Conservation (phyloP, 2,888 invertebrate species). For the Ennomos fuscantarius region DNA sequence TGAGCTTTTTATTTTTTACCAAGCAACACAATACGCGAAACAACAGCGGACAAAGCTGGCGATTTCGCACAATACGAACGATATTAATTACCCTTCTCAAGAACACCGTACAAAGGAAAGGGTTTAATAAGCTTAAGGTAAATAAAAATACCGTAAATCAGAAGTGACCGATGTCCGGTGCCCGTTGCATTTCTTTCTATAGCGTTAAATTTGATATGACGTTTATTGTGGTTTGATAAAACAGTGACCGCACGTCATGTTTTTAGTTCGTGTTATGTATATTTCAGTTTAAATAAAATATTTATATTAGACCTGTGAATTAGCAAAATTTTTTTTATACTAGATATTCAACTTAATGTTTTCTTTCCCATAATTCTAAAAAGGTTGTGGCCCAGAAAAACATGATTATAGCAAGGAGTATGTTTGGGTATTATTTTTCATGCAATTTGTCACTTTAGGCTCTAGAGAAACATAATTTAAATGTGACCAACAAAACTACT, state of each 20-base stretch:
- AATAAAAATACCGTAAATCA: constrained; percentile 73
- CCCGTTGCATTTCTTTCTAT: constrained; percentile 48
- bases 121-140: constrained; percentile 82
- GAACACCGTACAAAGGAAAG: constrained; percentile 68
- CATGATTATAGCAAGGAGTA: too few species aligned
- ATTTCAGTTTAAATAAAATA: too few species aligned
- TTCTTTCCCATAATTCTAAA: too few species aligned
- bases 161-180: constrained; percentile 72
- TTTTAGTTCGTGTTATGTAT: too few species aligned
- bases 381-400: too few species aligned
- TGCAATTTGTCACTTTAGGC: too few species aligned
- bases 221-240: constrained; percentile 53
- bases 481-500: too few species aligned
- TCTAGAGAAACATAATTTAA: too few species aligned
- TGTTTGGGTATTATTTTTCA: too few species aligned
- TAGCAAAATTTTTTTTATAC: too few species aligned
- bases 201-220: constrained; percentile 70
- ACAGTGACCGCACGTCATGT: constrained; percentile 1
- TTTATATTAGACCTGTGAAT: too few species aligned
- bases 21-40: constrained; percentile 61
- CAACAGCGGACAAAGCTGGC: constrained; percentile 68
- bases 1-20: constrained; percentile 31
- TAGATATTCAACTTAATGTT: too few species aligned
- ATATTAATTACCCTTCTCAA: constrained; percentile 82
- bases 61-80: constrained; percentile 76